Conservation (phyloP, 2,113 vertebrate species). For the Xiphophorus couchianus region DNA sequence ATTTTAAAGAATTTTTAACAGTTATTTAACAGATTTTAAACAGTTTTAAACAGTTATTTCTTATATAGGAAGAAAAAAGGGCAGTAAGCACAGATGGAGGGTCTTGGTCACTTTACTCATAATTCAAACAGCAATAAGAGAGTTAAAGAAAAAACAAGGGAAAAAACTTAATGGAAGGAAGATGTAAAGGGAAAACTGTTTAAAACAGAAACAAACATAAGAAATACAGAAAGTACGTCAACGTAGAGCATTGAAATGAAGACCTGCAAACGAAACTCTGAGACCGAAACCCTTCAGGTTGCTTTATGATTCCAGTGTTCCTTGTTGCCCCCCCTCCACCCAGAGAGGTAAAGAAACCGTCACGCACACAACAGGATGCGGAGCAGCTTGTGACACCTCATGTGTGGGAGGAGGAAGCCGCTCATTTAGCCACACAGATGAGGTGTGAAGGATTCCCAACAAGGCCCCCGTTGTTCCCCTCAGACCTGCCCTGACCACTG, state of each 20-base stretch:
- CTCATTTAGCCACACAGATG: not conserved
- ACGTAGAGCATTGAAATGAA: too few species aligned
- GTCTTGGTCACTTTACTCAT: not conserved
- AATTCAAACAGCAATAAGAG: not conserved
- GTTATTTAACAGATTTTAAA: too few species aligned
- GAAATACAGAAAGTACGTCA: too few species aligned
- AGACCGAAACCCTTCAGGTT: too few species aligned
- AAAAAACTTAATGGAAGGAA: not conserved
- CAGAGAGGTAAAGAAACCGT: not conserved
- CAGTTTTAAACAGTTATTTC: too few species aligned
- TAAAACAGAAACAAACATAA: too few species aligned
- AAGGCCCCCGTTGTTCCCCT: not conserved
- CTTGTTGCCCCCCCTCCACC: too few species aligned
- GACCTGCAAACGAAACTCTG: too few species aligned
- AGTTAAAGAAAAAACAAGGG: not conserved
- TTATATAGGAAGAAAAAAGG: too few species aligned
- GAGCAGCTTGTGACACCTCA: not conserved
- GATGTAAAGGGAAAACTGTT: too few species aligned
- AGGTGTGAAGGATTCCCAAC: not conserved
- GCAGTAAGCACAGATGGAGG: too few species aligned
- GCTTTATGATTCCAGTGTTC: not conserved
- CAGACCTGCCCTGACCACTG: not conserved
- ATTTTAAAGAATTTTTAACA: too few species aligned
- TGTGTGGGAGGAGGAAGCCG: not conserved
- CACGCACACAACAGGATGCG: not conserved